Conservation (phyloP, 2,113 vertebrate genomes). For the Phaethornis superciliosus region DNA sequence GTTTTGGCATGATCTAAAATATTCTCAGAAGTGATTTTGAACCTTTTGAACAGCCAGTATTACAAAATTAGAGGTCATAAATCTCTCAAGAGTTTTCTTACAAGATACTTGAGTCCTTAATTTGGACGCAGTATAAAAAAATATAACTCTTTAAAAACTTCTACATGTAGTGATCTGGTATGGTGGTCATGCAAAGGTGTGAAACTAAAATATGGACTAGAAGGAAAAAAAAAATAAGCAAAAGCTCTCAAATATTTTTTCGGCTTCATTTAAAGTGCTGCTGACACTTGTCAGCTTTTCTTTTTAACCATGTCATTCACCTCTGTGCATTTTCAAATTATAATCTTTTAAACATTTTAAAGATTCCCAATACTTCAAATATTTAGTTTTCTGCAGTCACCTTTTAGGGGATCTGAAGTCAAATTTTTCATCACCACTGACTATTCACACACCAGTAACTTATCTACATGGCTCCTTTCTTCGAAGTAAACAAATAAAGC, state of each 20-base stretch:
- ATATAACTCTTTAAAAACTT: neutral
- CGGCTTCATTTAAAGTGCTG: neutral
- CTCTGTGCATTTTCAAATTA: neutral
- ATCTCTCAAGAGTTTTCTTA: neutral
- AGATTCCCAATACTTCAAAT: neutral
- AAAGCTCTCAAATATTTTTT: neutral
- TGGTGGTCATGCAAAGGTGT: neutral
- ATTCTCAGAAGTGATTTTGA: neutral
- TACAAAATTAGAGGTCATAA: neutral
- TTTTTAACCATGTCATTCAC: neutral
- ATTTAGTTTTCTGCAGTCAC: neutral
- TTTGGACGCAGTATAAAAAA: neutral
- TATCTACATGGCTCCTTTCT: neutral
- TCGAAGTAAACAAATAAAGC: slow-evolving; percentile 27
- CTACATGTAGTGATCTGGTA: neutral
- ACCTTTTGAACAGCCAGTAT: neutral
- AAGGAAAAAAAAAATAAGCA: neutral
- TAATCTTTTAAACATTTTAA: neutral
- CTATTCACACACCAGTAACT: neutral
- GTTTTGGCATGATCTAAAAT: neutral
- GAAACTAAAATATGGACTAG: slow-evolving; percentile 12
- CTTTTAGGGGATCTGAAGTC: neutral
- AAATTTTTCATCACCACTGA: neutral
- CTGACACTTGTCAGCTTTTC: neutral
- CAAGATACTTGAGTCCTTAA: neutral